Evolutionary conservation across 2,888 invertebrate species (phyloP), one percentile per base, ranked within the genome.

Genomic region (Eristalinus sepulchralis): DNA sequence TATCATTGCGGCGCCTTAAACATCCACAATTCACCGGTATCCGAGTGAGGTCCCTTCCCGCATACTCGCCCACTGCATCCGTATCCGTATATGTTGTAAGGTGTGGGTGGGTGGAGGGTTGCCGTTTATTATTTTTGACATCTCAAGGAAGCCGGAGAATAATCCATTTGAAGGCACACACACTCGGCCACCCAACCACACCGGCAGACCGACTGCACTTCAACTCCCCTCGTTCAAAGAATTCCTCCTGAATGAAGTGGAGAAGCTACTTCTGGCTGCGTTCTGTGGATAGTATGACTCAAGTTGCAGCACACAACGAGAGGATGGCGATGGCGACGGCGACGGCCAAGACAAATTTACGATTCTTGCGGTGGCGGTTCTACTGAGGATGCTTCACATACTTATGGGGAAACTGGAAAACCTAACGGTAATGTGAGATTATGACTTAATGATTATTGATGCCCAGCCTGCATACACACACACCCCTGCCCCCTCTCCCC

Each of bases 401-500:
- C 10, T 33, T n/a, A 20, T 67, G 60, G 24, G 57, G 63, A 71
- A 59, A 20, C n/a, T 63, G 33, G 34, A 64, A 64, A 22, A 39
- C 47, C 76, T 68, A 77, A 77, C 85, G 68, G 81, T 85, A 85
- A 85, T 85, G 63, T 77, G 78, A 86, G 82, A 86, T 86, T 86
- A 86, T 86, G 78, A 82, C 78, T 78, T 86, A 86, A 86, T 86
- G 82, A 86, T 86, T 86, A 86, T 86, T 86, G 86, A 86, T 86
- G 82, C 82, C 17, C 47, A 17, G 1, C 47, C n/a, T 2, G 8
- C 47, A n/a, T 17, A 17, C 17, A 47, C 17, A 27, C 2, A n/a
- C 34, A 8, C 77, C 71, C 13, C 63, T 70, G 60, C 59, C 17
- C 72, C 70, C 36, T 59, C 17, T 72, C 71, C 27, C 53, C 76